Conservation (phyloP, 2,888 invertebrate species). For the Eristalinus aeneus region DNA sequence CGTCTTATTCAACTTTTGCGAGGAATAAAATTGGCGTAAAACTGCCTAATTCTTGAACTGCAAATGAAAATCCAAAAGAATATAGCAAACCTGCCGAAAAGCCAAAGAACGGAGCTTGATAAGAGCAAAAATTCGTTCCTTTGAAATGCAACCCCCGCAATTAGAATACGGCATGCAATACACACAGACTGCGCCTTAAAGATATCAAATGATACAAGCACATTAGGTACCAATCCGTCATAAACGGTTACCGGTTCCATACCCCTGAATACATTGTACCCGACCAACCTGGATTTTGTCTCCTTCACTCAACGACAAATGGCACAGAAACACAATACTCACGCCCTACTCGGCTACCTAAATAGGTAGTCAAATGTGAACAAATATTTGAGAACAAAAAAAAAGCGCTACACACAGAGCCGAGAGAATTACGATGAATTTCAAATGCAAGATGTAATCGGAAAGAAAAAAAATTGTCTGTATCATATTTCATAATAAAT, state of each 20-base stretch:
- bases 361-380: constrained; percentile 25
- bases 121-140: too few species aligned
- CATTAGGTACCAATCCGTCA: background rate
- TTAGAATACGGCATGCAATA: background rate
- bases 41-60: too few species aligned
- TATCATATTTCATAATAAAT: constrained; percentile 43
- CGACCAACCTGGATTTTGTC: constrained; percentile 6
- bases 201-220: background rate
- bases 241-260: background rate
- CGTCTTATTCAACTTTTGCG: too few species aligned
- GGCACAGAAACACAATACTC: background rate
- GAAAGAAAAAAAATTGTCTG: background rate
- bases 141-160: background rate
- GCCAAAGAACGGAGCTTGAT: too few species aligned
- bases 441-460: background rate
- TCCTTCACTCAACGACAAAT: constrained; percentile 15
- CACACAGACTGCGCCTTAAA: background rate
- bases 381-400: constrained; percentile 13
- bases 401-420: background rate
- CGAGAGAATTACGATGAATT: background rate
- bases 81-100: too few species aligned
- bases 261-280: background rate
- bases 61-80: too few species aligned
- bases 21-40: too few species aligned
- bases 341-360: constrained; percentile 25